Conservation (phyloP, 2,888 invertebrate genomes). For the Leucophenga montana region DNA sequence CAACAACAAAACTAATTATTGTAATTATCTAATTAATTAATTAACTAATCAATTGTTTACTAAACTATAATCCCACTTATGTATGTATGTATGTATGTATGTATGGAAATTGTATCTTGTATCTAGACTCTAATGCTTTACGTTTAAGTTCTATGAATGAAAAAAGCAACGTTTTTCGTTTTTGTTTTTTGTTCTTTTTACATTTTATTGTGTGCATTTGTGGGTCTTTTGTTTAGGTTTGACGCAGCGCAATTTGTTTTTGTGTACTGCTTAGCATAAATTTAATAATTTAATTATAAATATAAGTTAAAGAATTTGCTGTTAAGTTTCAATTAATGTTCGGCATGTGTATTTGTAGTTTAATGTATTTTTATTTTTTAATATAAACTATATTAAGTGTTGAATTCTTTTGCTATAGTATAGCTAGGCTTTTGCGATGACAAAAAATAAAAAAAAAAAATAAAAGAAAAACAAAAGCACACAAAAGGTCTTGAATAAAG, state of each 20-base stretch:
- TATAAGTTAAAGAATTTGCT: slow-evolving; percentile 44
- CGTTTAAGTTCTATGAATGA: neutral
- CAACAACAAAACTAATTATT: slow-evolving; percentile 35
- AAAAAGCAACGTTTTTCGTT: slow-evolving; percentile 35
- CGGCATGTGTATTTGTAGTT: neutral
- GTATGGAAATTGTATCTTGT: too few species aligned
- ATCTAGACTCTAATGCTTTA: neutral
- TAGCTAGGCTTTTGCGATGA: slow-evolving; percentile 1
- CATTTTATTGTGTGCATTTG: slow-evolving; percentile 29
- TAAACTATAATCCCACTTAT: neutral
- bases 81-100: too few species aligned
- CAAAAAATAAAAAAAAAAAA: neutral
- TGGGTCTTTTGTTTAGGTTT: slow-evolving; percentile 46
- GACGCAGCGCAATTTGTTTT: slow-evolving; percentile 5
- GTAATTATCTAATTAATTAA: slow-evolving; percentile 36
- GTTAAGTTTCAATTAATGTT: slow-evolving; percentile 65
- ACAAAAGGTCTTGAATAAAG: neutral
- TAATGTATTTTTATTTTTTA: neutral
- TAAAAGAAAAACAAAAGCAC: too few species aligned
- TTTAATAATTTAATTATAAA: slow-evolving; percentile 30
- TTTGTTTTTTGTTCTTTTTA: slow-evolving; percentile 31
- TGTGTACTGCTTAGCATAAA: slow-evolving; percentile 53
- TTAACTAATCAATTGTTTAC: neutral
- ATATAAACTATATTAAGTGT: slow-evolving; percentile 44
- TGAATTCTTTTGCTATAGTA: slow-evolving; percentile 21